Evolutionary conservation across 2,888 invertebrate species (phyloP), one percentile per base, ranked within the genome.

Genomic region (Ornithoptera priamus): DNA sequence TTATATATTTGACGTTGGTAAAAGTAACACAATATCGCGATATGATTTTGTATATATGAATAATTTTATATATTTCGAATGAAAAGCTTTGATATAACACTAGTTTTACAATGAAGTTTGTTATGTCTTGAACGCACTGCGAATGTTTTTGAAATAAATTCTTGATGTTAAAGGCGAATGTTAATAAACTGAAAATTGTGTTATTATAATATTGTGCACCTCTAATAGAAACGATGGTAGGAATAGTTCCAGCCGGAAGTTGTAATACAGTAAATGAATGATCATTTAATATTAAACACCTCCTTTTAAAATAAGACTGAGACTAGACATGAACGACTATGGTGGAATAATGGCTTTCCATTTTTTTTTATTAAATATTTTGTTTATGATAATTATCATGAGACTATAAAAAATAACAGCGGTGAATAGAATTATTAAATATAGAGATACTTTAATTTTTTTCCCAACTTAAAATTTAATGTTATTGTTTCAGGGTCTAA

Each of bases 121-220:
- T 68, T 65, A 59, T 50, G 53, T 59, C 22, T 60, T 65, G 17
- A 36, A 64, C n/a, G 39, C 15, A 18, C 22, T 53, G 53, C 60
- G 24, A 10, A 59, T 59, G 60, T 69, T 69, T 65, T 60, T 53
- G 56, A 53, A 68, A 63, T 46, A 36, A 17, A 24, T 59, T 10
- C 30, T 65, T 36, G 56, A 20, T 60, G 42, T 60, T 64, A 20
- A 5, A 56, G 59, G 20, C 22, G 15, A 53, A 65, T 64, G 68
- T 64, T 69, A 65, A 64, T 69, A 69, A 69, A 69, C 50, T 65
- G 20, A 69, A 69, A n/a, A 24, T 53, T 53, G n/a, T 50, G 4
- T n/a, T 69, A 69, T 64, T 59, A 69, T 65, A 24, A 69, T 65
- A 64, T 60, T 56, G 60, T 39, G 30, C 17, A 18, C 42, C 42